A percentile compares a stretch with the other conserved stretches of the same genome.
These are phyloP conservation scores for Thrips palmi DNA, from an alignment of 1,140 invertebrate genomes.

Conservation along the genomic window DNA sequence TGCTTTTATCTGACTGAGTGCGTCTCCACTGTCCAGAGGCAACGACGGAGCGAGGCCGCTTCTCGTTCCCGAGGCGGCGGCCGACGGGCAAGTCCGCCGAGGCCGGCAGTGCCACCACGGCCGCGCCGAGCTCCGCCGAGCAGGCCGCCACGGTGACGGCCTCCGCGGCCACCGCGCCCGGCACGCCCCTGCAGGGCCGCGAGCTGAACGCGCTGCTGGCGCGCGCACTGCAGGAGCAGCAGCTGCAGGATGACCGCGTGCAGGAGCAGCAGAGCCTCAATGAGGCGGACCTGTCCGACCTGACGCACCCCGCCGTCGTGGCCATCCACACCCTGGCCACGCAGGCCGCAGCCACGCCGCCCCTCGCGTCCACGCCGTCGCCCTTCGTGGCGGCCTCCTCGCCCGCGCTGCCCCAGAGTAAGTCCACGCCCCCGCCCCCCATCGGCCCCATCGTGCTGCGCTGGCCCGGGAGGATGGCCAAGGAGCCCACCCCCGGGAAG, in stretches of 20 bases:
- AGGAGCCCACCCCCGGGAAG: slow-evolving; percentile 6
- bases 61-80: too few species aligned
- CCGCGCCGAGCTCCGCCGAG: neutral
- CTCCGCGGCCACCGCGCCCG: neutral
- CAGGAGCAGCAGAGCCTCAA: too few species aligned
- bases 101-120: too few species aligned
- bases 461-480: slow-evolving; percentile 14
- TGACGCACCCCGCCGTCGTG: slow-evolving; percentile 18
- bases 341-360: slow-evolving; percentile 12
- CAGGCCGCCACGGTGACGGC: neutral
- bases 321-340: slow-evolving; percentile 19
- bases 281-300: slow-evolving; percentile 12
- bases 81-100: too few species aligned
- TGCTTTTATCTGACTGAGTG: too few species aligned
- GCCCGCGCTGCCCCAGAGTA: too few species aligned
- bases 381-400: too few species aligned
- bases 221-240: slow-evolving; percentile 2
- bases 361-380: too few species aligned
- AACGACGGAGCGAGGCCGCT: too few species aligned
- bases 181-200: slow-evolving; percentile 1
- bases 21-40: too few species aligned
- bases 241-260: neutral
- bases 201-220: slow-evolving; percentile 3
- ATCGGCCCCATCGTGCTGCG: neutral
- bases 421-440: slow-evolving; percentile 21